Conservation (phyloP, 2,113 vertebrate species). For the Castor canadensis region DNA sequence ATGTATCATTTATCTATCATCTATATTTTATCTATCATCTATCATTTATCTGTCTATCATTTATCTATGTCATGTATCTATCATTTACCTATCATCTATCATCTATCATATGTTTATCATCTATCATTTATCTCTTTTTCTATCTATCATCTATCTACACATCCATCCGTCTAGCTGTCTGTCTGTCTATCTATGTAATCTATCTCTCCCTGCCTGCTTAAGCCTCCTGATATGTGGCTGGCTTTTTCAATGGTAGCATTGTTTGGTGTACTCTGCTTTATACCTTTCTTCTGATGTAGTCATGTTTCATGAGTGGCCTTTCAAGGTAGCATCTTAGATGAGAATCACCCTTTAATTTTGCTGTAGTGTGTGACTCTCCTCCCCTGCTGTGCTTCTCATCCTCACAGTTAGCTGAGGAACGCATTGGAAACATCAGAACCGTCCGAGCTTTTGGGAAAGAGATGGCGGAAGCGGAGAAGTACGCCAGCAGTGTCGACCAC, state of each 20-base stretch:
- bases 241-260: not conserved
- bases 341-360: not conserved
- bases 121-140: too few species aligned
- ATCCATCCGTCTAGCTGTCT: too few species aligned
- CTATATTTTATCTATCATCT: too few species aligned
- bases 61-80: not conserved
- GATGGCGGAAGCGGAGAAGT: constrained; percentile 89
- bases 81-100: not conserved
- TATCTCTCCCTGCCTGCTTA: too few species aligned
- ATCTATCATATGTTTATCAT: too few species aligned
- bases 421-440: constrained; percentile 96
- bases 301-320: not conserved
- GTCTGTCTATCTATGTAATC: too few species aligned
- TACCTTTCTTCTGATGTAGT: not conserved
- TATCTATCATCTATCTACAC: too few species aligned
- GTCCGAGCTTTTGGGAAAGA: constrained; percentile 97
- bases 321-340: not conserved
- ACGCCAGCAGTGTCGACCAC: constrained; percentile 85
- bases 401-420: constrained; percentile 94
- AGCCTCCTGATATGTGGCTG: too few species aligned
- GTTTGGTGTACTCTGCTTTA: not conserved
- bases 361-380: not conserved
- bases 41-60: not conserved
- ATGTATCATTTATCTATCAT: too few species aligned
- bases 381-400: not conserved